Conservation (phyloP, 1,140 invertebrate genomes). For the Melanaphis sacchari region DNA sequence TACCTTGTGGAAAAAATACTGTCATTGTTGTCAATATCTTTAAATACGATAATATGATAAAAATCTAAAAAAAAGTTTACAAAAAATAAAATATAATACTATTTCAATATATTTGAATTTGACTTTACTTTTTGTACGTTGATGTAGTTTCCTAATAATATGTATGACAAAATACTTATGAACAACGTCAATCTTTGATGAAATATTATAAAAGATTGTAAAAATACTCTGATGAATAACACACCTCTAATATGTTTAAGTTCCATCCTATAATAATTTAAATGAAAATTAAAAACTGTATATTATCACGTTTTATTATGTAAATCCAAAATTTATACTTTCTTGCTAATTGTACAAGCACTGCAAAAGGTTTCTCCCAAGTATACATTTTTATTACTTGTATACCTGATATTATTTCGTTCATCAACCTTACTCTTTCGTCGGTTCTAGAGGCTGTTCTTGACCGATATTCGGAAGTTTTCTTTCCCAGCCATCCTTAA, state of each 20-base stretch:
- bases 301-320: slow-evolving; percentile 64
- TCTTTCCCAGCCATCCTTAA: slow-evolving; percentile 75
- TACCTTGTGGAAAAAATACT: slow-evolving; percentile 76
- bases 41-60: slow-evolving; percentile 77
- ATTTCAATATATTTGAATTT: not conserved
- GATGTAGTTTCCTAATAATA: slow-evolving; percentile 73
- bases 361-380: slow-evolving; percentile 82
- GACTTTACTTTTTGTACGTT: slow-evolving; percentile 74
- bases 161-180: slow-evolving; percentile 77
- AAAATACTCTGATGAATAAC: slow-evolving; percentile 76
- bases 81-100: not conserved
- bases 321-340: slow-evolving; percentile 75
- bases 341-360: slow-evolving; percentile 69
- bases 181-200: slow-evolving; percentile 79
- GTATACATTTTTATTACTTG: slow-evolving; percentile 93
- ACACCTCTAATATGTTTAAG: slow-evolving; percentile 73
- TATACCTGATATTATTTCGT: slow-evolving; percentile 87
- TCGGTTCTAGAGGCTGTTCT: slow-evolving; percentile 79
- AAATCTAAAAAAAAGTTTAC: slow-evolving; percentile 65
- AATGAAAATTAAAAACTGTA: not conserved
- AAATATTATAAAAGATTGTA: slow-evolving; percentile 78
- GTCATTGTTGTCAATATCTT: slow-evolving; percentile 76
- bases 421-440: slow-evolving; percentile 84
- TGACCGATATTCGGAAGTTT: slow-evolving; percentile 72
- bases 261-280: slow-evolving; percentile 63